Base-by-base conservation (phyloP, 2,888 invertebrate genomes). In the Chromoteleia sp. region DNA sequence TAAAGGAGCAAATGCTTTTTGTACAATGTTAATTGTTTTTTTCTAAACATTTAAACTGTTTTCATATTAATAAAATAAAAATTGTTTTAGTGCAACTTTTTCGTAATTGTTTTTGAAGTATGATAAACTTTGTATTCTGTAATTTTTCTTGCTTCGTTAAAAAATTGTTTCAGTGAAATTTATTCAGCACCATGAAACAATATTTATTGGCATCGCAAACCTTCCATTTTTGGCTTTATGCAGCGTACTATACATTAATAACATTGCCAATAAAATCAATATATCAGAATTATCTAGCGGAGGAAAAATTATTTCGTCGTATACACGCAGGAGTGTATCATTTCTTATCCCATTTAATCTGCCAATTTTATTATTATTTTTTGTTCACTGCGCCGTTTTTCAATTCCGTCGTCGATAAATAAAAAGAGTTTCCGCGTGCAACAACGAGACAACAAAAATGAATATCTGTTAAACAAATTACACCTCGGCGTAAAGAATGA, bases 241-340 rank as follows among this genome's bases (percentile, higher is more conserved):
- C 25, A 33, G 45, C 56, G 48, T 41, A 25, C 59, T 21, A 7
- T 19, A 12, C 59, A 76, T 76, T 76, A 78, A 78, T 78, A 78
- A 78, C 48, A 58, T 45, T 58, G 71, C 29, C 71, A 73, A 78
- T 78, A 73, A 78, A 71, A 73, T 67, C 71, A 50, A 78, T 71
- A 78, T 73, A 78, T 78, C 71, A 71, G 78, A 58, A 78, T 73
- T 78, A 78, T 59, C 63, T 54, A 17, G 48, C 71, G 39, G 21
- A 48, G 36, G 43, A 71, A 78, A 71, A 68, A 70, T 70, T 43
- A 59, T 65, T 71, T 61, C 59, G 36, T 30, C 41, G 39, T 41
- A 30, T 30, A 29, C 68, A 19, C 25, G 21, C 56, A 54, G 19
- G 43, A 54, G 43, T 59, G 68, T 39, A 36, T 48, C 52, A 63